Base-by-base conservation (phyloP, 2,113 vertebrate species). In the Poeciliopsis prolifica region DNA sequence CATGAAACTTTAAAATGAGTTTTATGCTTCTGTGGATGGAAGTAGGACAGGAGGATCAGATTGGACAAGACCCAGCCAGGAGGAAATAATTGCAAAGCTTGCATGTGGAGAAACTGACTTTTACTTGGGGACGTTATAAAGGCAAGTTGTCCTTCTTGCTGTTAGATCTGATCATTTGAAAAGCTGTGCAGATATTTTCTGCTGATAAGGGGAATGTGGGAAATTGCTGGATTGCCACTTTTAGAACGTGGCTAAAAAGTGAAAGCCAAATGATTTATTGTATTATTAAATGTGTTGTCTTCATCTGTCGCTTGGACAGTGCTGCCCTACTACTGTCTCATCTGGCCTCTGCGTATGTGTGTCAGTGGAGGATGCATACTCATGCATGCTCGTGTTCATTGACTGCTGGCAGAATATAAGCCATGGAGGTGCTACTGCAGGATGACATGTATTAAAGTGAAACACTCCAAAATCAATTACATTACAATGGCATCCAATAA, bases 371-470 rank as follows among this genome's bases (percentile, higher is more conserved):
- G 76, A 62, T 80, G 78, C 70, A 89, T 70, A 87, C 80, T 79
- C 84, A 84, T 81, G 78, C 81, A 84, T 87, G 81, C 76, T 81
- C 69, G 81, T 75, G 51, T 72, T 78, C 78, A 75, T 76, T 87
- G 86, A 85, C 90, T 90, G 92, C 89, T 91, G 91, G 89, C 85
- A 87, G 86, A 91, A 93, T 93, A 82, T 93, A 92, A 90, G 92
- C 89, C 92, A 92, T 75, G 73, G 68, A 82, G 80, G 76, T 77
- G 69, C 81, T 70, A 76, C 85, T 67, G 79, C 83, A 81, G 73
- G 54, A 72, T 86, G 81, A 64, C 86, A 72, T 86, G 79, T 77
- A 84, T 77, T 78, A 70, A 86, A 85, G 88, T 65, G 63, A 75
- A 80, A 80, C 85, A 80, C 54, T 84, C 80, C 81, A 78, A 77